Base-by-base conservation (phyloP, 1,140 invertebrate species). In the Leptinotarsa texana region DNA sequence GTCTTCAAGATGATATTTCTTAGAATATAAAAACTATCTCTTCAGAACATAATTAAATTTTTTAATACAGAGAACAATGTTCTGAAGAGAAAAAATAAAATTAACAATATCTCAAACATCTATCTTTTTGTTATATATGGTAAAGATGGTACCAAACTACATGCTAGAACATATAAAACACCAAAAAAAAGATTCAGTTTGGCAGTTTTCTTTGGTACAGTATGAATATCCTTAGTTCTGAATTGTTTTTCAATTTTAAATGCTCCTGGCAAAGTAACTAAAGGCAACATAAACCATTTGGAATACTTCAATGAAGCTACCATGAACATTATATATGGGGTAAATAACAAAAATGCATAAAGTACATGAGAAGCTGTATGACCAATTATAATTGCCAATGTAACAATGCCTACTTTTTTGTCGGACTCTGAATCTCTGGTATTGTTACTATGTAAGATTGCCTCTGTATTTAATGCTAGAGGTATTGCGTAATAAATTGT, bases 371-470 rank as follows among this genome's bases (percentile, higher is more conserved):
- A 98, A 72, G 93, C 92, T 61, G 94, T 95, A 80, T 92, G 92
- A 17, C 96, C 97, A 79, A 98, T 93, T n/a, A 97, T 85, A 82
- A 98, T 97, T 11, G 97, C 96, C 77, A 98, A 85, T 6, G 96
- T 98, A 0, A 98, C 94, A 76, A 96, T 96, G 61, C 95, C 95
- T 73, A 93, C 95, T 82, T 90, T 90, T 69, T 90, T 91, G 83
- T 98, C 96, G 76, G 89, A 91, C 75, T 95, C 94, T 78, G 95
- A 89, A 87, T 98, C 96, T 76, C 96, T 89, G 1, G 95, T 96
- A 84, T 98, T 98, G 80, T 98, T 98, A 80, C 94, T 95, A 84
- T 98, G 96, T 65, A 98, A 87, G 81, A 98, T 97, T 27, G 96
- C 96, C 85, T 98, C 96, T 13, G 96, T 97, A 80, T 98, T 98